These are phyloP conservation scores for Thomomys bottae DNA, from an alignment of 2,113 vertebrate genomes.

Conservation along the genomic window DNA sequence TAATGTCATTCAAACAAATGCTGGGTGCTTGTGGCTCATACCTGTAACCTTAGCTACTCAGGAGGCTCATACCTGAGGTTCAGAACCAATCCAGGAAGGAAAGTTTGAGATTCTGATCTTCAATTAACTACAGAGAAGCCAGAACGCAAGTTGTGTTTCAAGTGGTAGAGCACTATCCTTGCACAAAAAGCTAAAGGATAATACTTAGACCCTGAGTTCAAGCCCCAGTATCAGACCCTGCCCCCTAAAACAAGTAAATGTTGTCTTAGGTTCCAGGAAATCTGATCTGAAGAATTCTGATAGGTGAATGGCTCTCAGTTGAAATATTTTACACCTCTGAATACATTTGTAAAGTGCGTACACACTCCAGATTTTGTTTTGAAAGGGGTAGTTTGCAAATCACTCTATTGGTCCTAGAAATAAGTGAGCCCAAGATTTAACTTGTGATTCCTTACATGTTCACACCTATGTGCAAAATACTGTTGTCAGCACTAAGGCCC, in stretches of 20 bases:
- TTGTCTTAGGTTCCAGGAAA: not conserved
- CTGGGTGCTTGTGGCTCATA: too few relatives aligned
- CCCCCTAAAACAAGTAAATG: not conserved
- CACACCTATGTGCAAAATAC: constrained; percentile 66
- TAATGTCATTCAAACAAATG: not conserved
- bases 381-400: constrained; percentile 67
- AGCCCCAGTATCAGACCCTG: too few relatives aligned
- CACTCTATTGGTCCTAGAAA: constrained; percentile 49
- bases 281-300: constrained; percentile 24
- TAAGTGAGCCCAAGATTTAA: constrained; percentile 59
- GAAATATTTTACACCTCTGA: not conserved
- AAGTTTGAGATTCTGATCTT: too few relatives aligned
- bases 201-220: too few relatives aligned
- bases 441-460: constrained; percentile 70
- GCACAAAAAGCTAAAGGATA: too few relatives aligned
- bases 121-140: too few relatives aligned
- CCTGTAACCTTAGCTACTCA: too few relatives aligned
- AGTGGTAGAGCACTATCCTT: too few relatives aligned
- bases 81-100: too few relatives aligned
- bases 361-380: constrained; percentile 62
- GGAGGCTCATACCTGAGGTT: too few relatives aligned
- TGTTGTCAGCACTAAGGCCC: constrained; percentile 48
- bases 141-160: too few relatives aligned
- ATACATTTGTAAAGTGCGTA: constrained; percentile 27
- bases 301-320: not conserved